Evolutionary conservation across 37 sponge, comb jelly and placozoan genomes (phyloP).

Genomic region (Lycopodina hypogea): DNA sequence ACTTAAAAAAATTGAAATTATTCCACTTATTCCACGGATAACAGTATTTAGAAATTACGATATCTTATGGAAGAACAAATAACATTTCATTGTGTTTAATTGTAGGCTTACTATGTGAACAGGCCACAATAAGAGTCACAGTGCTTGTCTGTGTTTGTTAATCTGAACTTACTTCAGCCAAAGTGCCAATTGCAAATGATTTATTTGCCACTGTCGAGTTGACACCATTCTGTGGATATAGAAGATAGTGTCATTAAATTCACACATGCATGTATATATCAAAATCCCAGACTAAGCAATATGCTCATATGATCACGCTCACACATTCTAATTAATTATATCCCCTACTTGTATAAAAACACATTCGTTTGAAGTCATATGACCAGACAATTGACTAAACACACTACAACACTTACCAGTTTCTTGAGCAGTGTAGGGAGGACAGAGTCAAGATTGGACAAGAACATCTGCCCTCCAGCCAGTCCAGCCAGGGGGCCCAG

Average conservation of each 20-base stretch:
- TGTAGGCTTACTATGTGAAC: neutral
- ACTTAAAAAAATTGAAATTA: neutral
- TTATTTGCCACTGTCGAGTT: constrained; percentile 53
- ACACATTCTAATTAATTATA: too few species aligned
- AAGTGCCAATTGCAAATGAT: constrained; percentile 79
- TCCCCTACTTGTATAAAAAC: too few species aligned
- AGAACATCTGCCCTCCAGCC: constrained; percentile 42
- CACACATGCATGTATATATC: too few species aligned
- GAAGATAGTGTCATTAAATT: too few species aligned
- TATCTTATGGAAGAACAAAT: too few species aligned
- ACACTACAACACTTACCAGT: constrained; percentile 31
- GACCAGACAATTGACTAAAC: neutral
- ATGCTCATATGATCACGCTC: too few species aligned
- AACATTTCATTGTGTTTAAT: too few species aligned
- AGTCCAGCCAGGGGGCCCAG: constrained; percentile 52
- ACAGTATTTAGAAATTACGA: neutral
- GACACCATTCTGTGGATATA: neutral
- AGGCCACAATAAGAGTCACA: neutral
- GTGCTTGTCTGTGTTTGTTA: neutral
- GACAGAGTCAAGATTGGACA: constrained; percentile 14
- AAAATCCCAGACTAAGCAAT: too few species aligned
- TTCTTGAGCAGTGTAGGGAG: constrained; percentile 30
- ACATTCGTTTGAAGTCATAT: neutral
- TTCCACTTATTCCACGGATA: too few species aligned
- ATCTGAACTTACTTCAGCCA: constrained; percentile 71